phyloP scores from a whole-genome alignment of 2,797 vertebrate species.

The Neosalanx taihuensis region DNA sequence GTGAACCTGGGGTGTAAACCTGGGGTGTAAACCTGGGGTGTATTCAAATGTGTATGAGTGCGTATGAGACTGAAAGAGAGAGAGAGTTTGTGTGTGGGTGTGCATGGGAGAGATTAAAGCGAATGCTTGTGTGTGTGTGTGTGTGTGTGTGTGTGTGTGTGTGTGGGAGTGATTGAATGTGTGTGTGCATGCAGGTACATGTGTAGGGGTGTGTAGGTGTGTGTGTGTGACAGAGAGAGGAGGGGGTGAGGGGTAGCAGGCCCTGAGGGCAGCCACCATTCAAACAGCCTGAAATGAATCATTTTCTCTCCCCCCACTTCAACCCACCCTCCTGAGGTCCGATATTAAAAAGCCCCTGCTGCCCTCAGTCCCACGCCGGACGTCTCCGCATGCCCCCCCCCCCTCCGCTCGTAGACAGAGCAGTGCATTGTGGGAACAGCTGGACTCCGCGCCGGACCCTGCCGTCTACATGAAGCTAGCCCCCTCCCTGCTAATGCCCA shows the following conservation, averaged over 20 bases:
- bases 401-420: slow-evolving; percentile 45
- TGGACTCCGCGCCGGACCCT: slow-evolving; percentile 49
- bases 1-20: no score
- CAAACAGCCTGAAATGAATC: no score
- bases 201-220: slow-evolving; percentile 41
- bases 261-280: no score
- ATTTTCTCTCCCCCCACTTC: no score
- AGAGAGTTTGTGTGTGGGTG: slow-evolving; percentile 19
- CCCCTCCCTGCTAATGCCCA: no score
- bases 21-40: slow-evolving; percentile 5
- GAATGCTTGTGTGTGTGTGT: slow-evolving; percentile 25
- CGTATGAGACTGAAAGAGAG: no score
- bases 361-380: slow-evolving; percentile 38
- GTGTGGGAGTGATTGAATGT: slow-evolving; percentile 25
- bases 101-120: not conserved
- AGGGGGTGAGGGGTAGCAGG: no score
- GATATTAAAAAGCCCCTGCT: slow-evolving; percentile 60
- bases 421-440: slow-evolving; percentile 58
- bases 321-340: no score
- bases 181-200: not conserved
- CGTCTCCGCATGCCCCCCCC: slow-evolving; percentile 52
- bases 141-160: slow-evolving; percentile 31
- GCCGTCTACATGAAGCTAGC: slow-evolving; percentile 67
- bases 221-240: slow-evolving; percentile 20
- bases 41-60: no score